Conservation (phyloP, 92 coral and sea anemone genomes). For the Porites divaricata region DNA sequence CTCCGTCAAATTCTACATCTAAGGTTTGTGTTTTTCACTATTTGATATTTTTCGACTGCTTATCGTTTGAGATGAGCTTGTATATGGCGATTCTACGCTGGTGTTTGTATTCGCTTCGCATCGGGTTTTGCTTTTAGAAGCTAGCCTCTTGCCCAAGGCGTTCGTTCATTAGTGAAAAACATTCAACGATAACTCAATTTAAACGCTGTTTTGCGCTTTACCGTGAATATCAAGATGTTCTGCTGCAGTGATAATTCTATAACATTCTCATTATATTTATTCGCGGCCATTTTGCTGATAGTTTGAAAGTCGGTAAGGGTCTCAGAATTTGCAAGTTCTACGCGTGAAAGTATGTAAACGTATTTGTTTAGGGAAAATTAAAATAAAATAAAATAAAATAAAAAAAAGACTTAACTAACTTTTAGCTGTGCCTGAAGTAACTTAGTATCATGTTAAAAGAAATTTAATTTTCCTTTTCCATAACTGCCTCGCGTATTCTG, state of each 20-base stretch:
- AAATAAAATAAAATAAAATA: no score
- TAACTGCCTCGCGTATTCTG: not conserved
- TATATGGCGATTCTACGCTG: not conserved
- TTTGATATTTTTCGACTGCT: not conserved
- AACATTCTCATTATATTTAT: no score
- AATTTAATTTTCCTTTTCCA: not conserved
- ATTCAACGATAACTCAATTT: no score
- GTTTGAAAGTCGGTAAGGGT: slow-evolving; percentile 6
- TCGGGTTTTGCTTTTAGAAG: slow-evolving; percentile 1
- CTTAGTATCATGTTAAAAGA: no score
- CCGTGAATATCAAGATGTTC: no score
- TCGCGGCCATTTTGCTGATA: not conserved
- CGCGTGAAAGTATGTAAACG: no score
- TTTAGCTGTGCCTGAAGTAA: not conserved
- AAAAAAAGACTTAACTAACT: not conserved
- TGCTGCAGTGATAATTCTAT: no score
- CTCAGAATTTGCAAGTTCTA: not conserved
- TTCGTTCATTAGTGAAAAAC: no score
- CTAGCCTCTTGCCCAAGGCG: no score
- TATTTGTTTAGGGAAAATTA: no score
- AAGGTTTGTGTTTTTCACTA: slow-evolving; percentile 27
- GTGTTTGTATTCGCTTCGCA: slow-evolving; percentile 12
- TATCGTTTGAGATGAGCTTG: slow-evolving; percentile 4
- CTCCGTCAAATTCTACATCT: slow-evolving; percentile 3
- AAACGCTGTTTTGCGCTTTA: no score